phyloP scores from a whole-genome alignment of 2,797 vertebrate species.

The Orientallactaga sibirica region DNA sequence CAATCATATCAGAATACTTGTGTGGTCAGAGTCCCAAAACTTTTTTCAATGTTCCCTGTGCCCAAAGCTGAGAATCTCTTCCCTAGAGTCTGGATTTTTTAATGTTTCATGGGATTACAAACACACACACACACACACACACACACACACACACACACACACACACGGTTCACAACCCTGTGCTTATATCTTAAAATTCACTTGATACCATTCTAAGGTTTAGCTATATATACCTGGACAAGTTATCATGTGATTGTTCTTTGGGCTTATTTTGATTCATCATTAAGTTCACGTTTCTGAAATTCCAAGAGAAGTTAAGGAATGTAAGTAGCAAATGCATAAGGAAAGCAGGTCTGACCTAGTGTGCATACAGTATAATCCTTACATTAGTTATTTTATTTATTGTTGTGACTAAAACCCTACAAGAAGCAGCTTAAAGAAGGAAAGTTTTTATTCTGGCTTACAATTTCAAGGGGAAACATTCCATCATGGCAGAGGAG shows the following conservation, averaged over 20 bases:
- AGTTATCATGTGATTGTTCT: neutral
- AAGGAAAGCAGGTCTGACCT: neutral
- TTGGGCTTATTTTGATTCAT: neutral
- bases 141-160: no score
- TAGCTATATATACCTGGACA: neutral
- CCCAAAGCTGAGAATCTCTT: neutral
- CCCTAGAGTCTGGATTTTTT: neutral
- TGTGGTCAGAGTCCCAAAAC: neutral
- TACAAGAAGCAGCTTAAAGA: no score
- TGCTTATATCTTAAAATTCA: neutral
- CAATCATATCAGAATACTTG: neutral
- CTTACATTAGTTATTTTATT: no score
- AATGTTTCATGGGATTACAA: slow-evolving; percentile 7
- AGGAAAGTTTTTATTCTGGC: no score
- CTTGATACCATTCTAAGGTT: neutral
- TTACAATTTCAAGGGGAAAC: no score
- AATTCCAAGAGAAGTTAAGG: neutral
- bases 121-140: neutral
- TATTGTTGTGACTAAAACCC: no score
- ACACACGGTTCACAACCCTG: neutral
- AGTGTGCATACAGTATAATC: neutral
- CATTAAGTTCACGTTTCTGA: neutral
- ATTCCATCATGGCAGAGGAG: no score
- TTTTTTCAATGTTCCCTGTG: neutral
- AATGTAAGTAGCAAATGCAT: neutral